Conservation (phyloP, 2,888 invertebrate genomes). For the Lithophane socia region DNA sequence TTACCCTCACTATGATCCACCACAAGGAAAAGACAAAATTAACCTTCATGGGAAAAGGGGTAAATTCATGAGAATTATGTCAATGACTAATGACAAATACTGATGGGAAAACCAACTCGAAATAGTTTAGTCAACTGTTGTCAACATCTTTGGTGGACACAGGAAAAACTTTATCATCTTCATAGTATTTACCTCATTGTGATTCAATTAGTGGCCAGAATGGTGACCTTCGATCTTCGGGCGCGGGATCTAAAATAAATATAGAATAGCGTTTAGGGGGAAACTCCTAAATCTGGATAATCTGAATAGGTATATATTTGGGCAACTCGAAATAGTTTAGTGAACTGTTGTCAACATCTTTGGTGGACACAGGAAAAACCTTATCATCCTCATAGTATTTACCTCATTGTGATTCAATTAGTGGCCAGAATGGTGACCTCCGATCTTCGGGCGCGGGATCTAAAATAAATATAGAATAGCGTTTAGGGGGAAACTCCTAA, state of each 20-base stretch:
- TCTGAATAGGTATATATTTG: no score
- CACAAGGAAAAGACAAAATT: neutral
- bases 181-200: neutral
- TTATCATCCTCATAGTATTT: neutral
- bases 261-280: neutral
- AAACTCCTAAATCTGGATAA: neutral
- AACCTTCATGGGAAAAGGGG: neutral
- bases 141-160: neutral
- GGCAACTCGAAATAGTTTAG: neutral
- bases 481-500: neutral
- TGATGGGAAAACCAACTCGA: neutral
- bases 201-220: neutral
- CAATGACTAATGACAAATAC: neutral
- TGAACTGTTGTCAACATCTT: neutral
- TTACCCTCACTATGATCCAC: neutral
- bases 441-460: neutral
- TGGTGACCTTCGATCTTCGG: neutral
- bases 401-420: neutral
- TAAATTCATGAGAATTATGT: neutral
- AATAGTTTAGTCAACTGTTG: neutral
- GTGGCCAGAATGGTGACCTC: no score
- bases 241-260: neutral
- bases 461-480: neutral
- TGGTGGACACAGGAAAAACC: neutral
- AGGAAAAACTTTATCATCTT: conserved; percentile 1